Evolutionary conservation across 1,140 invertebrate genomes (phyloP).

Genomic region (Zaprionus vittiger): DNA sequence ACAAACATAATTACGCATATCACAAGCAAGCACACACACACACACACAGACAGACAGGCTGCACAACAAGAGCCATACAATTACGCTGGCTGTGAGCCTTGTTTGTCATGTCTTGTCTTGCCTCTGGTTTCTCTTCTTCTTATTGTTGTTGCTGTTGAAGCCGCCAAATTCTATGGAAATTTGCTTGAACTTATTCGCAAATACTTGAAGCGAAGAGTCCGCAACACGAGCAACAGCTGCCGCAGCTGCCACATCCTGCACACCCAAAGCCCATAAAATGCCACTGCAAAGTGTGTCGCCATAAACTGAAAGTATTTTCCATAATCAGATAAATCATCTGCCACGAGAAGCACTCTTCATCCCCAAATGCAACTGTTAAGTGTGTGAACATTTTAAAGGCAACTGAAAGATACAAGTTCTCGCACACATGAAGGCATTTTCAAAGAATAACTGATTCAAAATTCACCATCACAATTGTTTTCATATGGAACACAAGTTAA

Average conservation of each 20-base stretch:
- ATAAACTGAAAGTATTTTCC: not conserved
- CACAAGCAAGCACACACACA: slow-evolving; percentile 43
- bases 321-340: not conserved
- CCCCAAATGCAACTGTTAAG: not conserved
- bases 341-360: not conserved
- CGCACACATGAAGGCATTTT: no score
- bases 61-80: slow-evolving; percentile 60
- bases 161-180: slow-evolving; percentile 61
- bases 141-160: not conserved
- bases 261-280: not conserved
- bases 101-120: slow-evolving; percentile 45
- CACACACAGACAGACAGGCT: not conserved
- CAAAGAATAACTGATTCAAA: no score
- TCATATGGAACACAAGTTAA: no score
- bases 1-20: slow-evolving; percentile 45
- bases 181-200: slow-evolving; percentile 54
- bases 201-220: slow-evolving; percentile 50
- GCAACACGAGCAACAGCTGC: slow-evolving; percentile 5
- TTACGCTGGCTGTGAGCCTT: slow-evolving; percentile 54
- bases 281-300: not conserved
- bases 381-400: not conserved
- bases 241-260: not conserved
- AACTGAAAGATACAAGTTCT: no score
- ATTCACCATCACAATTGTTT: no score
- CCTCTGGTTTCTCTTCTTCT: slow-evolving; percentile 13